A percentile compares a stretch with the other conserved stretches of the same genome.
These are phyloP conservation scores for Brotula barbata DNA, from an alignment of 2,797 vertebrate genomes.

Conservation along the genomic window DNA sequence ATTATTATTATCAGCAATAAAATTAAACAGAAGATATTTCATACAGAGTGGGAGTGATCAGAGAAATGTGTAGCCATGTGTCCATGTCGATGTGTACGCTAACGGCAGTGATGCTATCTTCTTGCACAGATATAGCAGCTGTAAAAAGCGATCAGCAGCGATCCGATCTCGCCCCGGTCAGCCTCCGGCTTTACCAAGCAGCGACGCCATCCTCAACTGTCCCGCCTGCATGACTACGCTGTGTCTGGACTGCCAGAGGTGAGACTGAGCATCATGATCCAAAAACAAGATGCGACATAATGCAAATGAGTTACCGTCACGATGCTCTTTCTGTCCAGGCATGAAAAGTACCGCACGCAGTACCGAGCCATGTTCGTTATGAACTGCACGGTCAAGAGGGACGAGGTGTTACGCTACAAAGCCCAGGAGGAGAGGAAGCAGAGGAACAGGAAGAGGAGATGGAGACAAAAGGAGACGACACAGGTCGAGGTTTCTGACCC, in stretches of 20 bases:
- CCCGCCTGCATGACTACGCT: constrained; percentile 96
- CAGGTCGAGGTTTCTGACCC: constrained; percentile 46
- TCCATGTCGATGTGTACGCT: neutral
- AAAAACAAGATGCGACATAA: neutral
- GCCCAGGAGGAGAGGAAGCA: constrained; percentile 68
- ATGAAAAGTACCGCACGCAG: constrained; percentile 93
- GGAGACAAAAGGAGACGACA: constrained; percentile 40
- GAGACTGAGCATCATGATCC: constrained; percentile 27
- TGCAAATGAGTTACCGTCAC: neutral
- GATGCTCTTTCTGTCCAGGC: constrained; percentile 71
- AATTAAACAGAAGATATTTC: too few relatives aligned
- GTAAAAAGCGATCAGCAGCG: constrained; percentile 19
- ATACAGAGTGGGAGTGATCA: neutral
- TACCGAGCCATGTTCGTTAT: constrained; percentile 99
- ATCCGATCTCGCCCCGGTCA: constrained; percentile 31
- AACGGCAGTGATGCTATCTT: neutral
- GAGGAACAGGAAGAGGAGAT: constrained; percentile 72
- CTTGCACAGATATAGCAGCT: constrained; percentile 58
- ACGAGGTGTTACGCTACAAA: constrained; percentile 88
- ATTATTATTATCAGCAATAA: too few relatives aligned
- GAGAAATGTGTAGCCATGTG: neutral
- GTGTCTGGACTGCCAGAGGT: constrained; percentile 98
- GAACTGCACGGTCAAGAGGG: constrained; percentile 90
- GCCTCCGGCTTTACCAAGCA: constrained; percentile 76
- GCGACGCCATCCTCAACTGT: constrained; percentile 94